These are phyloP conservation scores for Saguinus midas DNA, from an alignment of 2,113 vertebrate genomes.

Conservation along the genomic window DNA sequence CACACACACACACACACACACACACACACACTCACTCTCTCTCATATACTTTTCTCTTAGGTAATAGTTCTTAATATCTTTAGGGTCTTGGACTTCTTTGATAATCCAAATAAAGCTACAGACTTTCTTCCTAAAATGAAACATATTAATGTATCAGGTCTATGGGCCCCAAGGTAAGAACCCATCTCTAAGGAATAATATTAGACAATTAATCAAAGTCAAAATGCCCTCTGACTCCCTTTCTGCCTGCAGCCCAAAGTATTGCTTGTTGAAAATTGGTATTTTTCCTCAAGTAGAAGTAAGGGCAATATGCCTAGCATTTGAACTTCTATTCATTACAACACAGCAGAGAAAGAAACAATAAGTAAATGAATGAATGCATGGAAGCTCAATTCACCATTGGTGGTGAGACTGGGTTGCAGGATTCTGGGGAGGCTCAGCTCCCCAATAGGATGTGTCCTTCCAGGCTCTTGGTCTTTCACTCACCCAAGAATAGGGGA, in stretches of 20 bases:
- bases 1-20: no score
- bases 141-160: not conserved
- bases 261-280: not conserved
- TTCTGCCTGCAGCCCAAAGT: not conserved
- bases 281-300: not conserved
- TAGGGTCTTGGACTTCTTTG: not conserved
- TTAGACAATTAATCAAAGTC: not conserved
- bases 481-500: no score
- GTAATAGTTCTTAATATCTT: not conserved
- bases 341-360: not conserved
- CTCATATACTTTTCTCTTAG: not conserved
- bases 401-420: no score
- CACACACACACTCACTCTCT: not conserved
- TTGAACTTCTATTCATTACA: not conserved
- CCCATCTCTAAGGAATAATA: not conserved
- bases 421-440: no score
- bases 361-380: not conserved
- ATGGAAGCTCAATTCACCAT: not conserved
- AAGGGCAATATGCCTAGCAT: not conserved
- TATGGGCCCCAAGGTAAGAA: not conserved
- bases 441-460: no score
- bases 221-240: not conserved
- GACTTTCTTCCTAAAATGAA: not conserved
- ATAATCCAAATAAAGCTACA: not conserved
- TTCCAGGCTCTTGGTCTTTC: no score